Base-by-base conservation (phyloP, 1,140 invertebrate genomes). In the Hermatobates lingyangjiaoensis region DNA sequence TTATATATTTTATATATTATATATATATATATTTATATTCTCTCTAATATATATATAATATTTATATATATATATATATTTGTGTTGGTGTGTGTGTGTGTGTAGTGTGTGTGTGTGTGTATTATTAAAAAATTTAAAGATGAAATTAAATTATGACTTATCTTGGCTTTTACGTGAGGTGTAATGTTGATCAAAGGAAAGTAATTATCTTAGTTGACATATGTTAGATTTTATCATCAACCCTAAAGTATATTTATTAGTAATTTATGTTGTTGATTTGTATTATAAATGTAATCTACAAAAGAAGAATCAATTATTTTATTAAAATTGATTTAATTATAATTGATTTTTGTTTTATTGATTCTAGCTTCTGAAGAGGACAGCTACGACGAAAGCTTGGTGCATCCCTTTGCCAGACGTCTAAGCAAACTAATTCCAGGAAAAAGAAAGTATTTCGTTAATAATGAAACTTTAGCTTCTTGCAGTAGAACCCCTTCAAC, bases 371-470 rank as follows among this genome's bases (percentile, higher is more conserved):
- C 68, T 5, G 68, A 81, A 34, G 71, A 74, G 3, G 77, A 81
- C 56, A 64, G 68, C 39, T 82, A 80, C 59, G 77, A 81, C 53
- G 73, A 76, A 54, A 74, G 78, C 50, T 62, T 81, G 12, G 61
- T 81, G 25, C 79, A 81, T 64, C 79, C 79, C 0, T 45, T 73
- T 5, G 73, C 78, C 5, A 64, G 75, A 14, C 75, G 70, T 57
- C 54, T 77, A n/a, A 74, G 74, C 4, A 65, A 62, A 53, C 62
- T 60, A 44, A 71, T 73, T 34, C 75, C 76, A 0, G 75, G 76
- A 0, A 58, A 57, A 25, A 55, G 52, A 28, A 45, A 50, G 23
- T 60, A 52, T 39, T 55, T 58, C 24, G 27, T 49, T 1, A 49
- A 52, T 24, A 24, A n/a, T n/a, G n/a, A n/a, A n/a, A n/a, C n/a